Base-by-base conservation (phyloP, 1,140 invertebrate genomes). In the Zaprionus lachaisei region DNA sequence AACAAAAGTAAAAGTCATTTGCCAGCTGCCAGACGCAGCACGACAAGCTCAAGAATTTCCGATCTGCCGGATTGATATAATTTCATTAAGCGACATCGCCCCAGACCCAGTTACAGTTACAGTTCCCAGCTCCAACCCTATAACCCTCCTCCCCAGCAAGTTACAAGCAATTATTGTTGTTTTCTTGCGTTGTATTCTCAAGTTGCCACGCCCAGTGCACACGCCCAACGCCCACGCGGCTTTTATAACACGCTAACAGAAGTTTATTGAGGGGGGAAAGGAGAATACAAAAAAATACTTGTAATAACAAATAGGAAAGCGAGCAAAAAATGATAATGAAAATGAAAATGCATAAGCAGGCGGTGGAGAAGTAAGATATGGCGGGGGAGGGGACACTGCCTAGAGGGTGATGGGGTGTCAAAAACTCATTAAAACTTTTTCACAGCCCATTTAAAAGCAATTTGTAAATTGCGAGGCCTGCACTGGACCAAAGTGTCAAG, bases 371-470 rank as follows among this genome's bases (percentile, higher is more conserved):
- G 11, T 31, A 17, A 15, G 31, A 20, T 17, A 24, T 0, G 7
- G 15, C 2, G 31, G 31, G 58, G 38, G 28, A 34, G 64, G n/a
- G 47, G 34, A 4, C 17, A 68, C 71, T 80, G 61, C 67, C 75
- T 67, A 66, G 68, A 34, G 37, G 66, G 28, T 44, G 26, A 9
- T 12, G 22, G 73, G 66, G 74, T 62, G 81, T 80, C 75, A 80
- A 91, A 91, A 91, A 91, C 87, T 91, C 87, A 91, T 91, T 91
- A 91, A 91, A 91, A 91, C 87, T 91, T 91, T 90, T 91, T 91
- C 71, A 91, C 89, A 91, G 87, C 87, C 87, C 87, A 91, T 91
- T 91, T 91, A 81, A 89, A 91, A 91, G 87, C 87, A 91, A 91
- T 91, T 91, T 91, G 87, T 91, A 91, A 91, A 91, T 91, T 81